Conservation (phyloP, 2,113 vertebrate genomes). For the Fukomys damarensis region DNA sequence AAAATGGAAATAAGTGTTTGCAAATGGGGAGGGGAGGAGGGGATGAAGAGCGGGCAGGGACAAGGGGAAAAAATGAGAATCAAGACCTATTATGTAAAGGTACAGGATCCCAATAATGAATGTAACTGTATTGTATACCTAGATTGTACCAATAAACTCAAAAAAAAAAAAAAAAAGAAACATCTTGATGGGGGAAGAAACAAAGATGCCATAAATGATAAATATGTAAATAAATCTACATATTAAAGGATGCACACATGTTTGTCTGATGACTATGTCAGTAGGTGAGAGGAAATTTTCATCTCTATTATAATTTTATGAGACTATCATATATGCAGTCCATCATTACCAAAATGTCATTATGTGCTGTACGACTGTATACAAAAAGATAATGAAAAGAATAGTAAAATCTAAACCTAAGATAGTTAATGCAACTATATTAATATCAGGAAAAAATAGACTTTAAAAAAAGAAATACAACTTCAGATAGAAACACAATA, state of each 20-base stretch:
- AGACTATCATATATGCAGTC: neutral
- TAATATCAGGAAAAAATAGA: neutral
- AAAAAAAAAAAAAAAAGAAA: slow-evolving; percentile 19
- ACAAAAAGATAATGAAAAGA: neutral
- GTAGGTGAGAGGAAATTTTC: neutral
- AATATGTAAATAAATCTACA: neutral
- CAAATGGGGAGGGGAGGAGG: too few relatives aligned
- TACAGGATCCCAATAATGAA: too few relatives aligned
- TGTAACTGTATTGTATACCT: too few relatives aligned
- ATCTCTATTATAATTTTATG: neutral
- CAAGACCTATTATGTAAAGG: too few relatives aligned
- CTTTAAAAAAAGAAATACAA: slow-evolving; percentile 4
- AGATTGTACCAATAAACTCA: too few relatives aligned
- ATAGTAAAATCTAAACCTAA: neutral
- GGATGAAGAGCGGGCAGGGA: too few relatives aligned
- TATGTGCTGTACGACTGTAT: neutral
- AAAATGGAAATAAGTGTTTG: too few relatives aligned
- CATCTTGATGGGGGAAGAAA: neutral
- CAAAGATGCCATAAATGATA: neutral
- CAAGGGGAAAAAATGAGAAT: too few relatives aligned
- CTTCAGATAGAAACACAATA: neutral
- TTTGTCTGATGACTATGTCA: neutral
- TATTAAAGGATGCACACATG: neutral
- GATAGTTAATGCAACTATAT: neutral
- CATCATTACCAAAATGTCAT: neutral